Percentiles rank a stretch among this genome's conserved stretches.
Conservation (phyloP, 2,888 invertebrate genomes). For the Phorcus lineatus region DNA sequence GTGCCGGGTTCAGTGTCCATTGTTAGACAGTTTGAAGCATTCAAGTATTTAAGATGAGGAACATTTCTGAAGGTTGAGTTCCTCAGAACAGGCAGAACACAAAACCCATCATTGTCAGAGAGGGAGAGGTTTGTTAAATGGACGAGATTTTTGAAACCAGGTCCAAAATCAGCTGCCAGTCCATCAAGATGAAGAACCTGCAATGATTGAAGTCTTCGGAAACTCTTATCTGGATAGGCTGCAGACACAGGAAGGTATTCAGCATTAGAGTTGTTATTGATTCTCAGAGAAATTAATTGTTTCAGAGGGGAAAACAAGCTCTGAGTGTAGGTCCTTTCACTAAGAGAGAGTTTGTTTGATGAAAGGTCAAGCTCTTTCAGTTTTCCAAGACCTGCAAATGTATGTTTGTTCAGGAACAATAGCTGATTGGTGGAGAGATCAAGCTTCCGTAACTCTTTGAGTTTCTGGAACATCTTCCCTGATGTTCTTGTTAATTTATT, state of each 20-base stretch:
- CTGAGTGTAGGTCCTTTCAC: not conserved
- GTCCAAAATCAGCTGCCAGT: too few species aligned
- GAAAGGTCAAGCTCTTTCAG: too few species aligned
- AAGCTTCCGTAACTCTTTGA: too few species aligned
- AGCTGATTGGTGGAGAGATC: too few species aligned
- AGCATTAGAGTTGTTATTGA: not conserved
- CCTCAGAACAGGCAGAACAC: too few species aligned
- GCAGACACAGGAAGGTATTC: not conserved
- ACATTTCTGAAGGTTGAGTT: not conserved
- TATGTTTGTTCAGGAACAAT: too few species aligned
- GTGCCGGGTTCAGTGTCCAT: not conserved
- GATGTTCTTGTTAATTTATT: too few species aligned
- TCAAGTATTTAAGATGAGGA: not conserved
- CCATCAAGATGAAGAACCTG: not conserved
- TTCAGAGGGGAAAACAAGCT: not conserved
- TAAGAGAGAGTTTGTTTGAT: too few species aligned
- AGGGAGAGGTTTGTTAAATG: not conserved
- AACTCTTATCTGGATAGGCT: not conserved
- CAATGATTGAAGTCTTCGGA: not conserved
- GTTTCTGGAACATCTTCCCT: too few species aligned
- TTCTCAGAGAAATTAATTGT: not conserved
- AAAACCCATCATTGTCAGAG: not conserved
- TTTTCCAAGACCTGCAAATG: too few species aligned
- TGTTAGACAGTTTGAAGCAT: not conserved
- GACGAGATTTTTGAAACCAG: not conserved